phyloP scores from a whole-genome alignment of 2,888 invertebrate genomes.

The Crossocerus cetratus region DNA sequence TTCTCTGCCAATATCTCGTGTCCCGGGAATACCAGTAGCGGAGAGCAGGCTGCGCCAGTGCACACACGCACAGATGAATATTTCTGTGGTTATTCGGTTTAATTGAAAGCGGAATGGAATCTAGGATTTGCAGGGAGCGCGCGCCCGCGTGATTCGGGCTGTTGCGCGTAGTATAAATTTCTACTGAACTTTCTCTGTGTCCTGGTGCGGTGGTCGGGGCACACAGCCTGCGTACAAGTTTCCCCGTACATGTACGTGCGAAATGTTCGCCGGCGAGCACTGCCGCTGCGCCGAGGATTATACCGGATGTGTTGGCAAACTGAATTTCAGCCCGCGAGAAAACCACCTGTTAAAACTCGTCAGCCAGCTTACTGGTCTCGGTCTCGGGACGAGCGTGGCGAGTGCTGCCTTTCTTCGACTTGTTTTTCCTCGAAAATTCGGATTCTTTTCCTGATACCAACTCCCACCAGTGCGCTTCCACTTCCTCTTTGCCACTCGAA shows the following conservation, averaged over 20 bases:
- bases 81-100: slow-evolving; percentile 4
- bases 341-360: slow-evolving; percentile 58
- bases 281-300: slow-evolving; percentile 11
- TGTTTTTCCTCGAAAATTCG: not conserved
- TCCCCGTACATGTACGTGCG: slow-evolving; percentile 5
- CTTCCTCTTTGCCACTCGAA: too few species aligned
- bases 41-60: too few species aligned
- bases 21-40: too few species aligned
- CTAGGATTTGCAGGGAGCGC: slow-evolving; percentile 25
- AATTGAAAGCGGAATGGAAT: slow-evolving; percentile 37
- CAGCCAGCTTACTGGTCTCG: slow-evolving; percentile 13
- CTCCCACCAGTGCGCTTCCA: too few species aligned
- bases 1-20: too few species aligned
- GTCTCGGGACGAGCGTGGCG: too few species aligned
- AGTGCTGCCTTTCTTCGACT: not conserved
- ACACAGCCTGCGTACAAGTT: slow-evolving; percentile 17
- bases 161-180: slow-evolving; percentile 24
- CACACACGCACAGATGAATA: not conserved
- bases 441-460: slow-evolving; percentile 5
- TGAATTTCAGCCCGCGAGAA: slow-evolving; percentile 42
- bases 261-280: too few species aligned
- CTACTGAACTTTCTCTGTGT: slow-evolving; percentile 20
- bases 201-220: slow-evolving; percentile 31
- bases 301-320: slow-evolving; percentile 34
- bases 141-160: slow-evolving; percentile 11